phyloP scores from a whole-genome alignment of 2,888 invertebrate species.

The Drosophila subquinaria region DNA sequence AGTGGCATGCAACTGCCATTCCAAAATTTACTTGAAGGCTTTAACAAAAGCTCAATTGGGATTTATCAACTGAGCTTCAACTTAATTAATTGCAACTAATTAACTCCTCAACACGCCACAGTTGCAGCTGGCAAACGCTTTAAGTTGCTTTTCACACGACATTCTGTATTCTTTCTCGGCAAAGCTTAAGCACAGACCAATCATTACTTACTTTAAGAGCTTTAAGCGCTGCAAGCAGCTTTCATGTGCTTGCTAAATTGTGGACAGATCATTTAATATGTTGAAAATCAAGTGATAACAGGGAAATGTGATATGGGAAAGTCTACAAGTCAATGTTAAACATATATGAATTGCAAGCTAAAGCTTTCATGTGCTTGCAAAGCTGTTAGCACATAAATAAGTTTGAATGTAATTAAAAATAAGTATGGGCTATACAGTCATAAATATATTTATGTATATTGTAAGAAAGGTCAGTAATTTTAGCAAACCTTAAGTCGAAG shows the following conservation, averaged over 20 bases:
- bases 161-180: neutral
- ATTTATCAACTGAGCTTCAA: slow-evolving; percentile 17
- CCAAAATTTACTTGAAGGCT: slow-evolving; percentile 7
- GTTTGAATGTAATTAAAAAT: too few species aligned
- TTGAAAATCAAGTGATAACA: neutral
- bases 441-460: too few species aligned
- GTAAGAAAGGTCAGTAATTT: too few species aligned
- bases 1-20: slow-evolving; percentile 22
- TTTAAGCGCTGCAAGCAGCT: neutral
- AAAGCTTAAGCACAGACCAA: neutral
- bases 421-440: too few species aligned
- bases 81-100: slow-evolving; percentile 35
- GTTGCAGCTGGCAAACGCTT: slow-evolving; percentile 3
- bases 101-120: slow-evolving; percentile 11
- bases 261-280: neutral
- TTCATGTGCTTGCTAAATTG: slow-evolving; percentile 4
- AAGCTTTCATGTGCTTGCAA: neutral
- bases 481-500: neutral
- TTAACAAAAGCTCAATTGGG: slow-evolving; percentile 28
- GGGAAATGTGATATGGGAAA: neutral
- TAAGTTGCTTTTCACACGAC: neutral
- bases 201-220: neutral
- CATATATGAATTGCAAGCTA: neutral
- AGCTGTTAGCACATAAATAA: too few species aligned
- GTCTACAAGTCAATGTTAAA: neutral